Evolutionary conservation across 2,113 vertebrate genomes (phyloP).

Genomic region (Casuarius casuarius): DNA sequence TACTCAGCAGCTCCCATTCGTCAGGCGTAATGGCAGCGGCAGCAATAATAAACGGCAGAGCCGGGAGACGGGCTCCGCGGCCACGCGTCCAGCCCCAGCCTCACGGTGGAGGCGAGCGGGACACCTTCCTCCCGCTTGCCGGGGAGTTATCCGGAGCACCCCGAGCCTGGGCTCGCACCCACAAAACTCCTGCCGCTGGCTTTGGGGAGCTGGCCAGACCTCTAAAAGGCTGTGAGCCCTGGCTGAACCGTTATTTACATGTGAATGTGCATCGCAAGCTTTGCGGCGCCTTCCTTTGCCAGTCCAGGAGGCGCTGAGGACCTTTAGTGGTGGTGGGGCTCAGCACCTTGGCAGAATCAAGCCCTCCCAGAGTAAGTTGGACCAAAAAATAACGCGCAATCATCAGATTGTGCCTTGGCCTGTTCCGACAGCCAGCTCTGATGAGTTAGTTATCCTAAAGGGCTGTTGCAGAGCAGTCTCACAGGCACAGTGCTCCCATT

Average conservation of each 20-base stretch:
- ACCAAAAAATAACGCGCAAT: fast-evolving
- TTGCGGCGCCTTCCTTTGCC: not conserved
- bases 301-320: not conserved
- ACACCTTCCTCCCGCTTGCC: not conserved
- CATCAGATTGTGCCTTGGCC: not conserved
- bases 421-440: not conserved
- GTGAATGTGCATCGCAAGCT: not conserved
- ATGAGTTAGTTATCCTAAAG: conserved; percentile 10
- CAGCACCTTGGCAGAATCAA: not conserved
- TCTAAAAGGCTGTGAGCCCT: not conserved
- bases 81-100: not conserved
- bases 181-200: not conserved
- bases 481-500: not conserved
- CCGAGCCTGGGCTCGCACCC: not conserved
- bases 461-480: not conserved
- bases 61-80: conserved; percentile 36
- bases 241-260: not conserved
- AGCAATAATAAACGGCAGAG: conserved; percentile 40
- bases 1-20: conserved; percentile 56
- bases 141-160: not conserved
- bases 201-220: not conserved
- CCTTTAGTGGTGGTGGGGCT: not conserved
- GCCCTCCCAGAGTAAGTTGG: not conserved
- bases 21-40: conserved; percentile 38
- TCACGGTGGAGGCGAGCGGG: not conserved